Conservation (phyloP, 2,113 vertebrate genomes). For the Mustela nigripes region DNA sequence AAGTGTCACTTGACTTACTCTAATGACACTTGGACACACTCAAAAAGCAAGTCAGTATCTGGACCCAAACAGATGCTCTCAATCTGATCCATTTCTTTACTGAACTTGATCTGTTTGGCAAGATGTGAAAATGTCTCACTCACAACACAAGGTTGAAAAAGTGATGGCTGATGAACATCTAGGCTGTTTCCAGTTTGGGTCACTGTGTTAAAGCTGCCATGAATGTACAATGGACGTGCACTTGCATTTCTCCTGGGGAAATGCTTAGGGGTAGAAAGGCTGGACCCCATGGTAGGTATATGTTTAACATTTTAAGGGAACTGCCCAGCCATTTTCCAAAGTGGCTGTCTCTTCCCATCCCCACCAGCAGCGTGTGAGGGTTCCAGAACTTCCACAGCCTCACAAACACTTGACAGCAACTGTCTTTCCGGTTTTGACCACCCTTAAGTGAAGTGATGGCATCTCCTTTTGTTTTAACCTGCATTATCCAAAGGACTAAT, state of each 20-base stretch:
- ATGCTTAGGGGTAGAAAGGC: not conserved
- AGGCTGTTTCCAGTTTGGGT: not conserved
- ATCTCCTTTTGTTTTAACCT: not conserved
- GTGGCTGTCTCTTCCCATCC: not conserved
- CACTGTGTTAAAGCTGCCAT: not conserved
- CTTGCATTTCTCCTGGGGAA: not conserved
- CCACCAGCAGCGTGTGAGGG: not conserved
- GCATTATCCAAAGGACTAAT: not conserved
- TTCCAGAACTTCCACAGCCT: not conserved
- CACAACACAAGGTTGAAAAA: not conserved
- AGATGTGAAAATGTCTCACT: not conserved
- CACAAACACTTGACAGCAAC: not conserved
- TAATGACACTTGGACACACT: not conserved
- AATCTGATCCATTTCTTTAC: not conserved
- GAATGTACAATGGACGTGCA: not conserved
- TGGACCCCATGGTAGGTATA: not conserved
- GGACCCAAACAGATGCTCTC: not conserved
- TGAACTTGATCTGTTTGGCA: not conserved
- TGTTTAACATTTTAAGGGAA: not conserved
- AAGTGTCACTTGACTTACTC: not conserved
- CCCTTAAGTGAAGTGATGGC: rapidly evolving
- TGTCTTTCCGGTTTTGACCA: not conserved
- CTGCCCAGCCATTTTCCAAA: not conserved
- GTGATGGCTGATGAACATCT: not conserved
- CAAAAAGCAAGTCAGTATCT: not conserved